Conservation (phyloP, 2,113 vertebrate species). For the Pseudopodoces humilis region DNA sequence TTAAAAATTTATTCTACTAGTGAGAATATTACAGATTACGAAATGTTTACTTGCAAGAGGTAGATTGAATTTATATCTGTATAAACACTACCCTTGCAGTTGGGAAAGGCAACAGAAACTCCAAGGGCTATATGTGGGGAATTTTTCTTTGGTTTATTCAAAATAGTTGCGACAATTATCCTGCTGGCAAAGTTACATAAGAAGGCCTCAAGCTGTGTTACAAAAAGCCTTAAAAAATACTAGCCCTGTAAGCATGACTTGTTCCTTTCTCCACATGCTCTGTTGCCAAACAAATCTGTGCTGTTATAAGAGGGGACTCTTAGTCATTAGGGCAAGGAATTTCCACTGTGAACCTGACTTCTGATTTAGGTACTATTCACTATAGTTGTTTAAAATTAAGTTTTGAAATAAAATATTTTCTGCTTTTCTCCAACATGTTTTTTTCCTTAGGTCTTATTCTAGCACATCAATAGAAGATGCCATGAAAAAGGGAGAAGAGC, state of each 20-base stretch:
- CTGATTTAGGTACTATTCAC: neutral
- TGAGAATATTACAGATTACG: neutral
- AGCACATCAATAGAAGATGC: constrained; percentile 94
- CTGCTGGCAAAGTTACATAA: neutral
- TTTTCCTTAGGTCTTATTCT: constrained; percentile 88
- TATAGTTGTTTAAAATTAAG: neutral
- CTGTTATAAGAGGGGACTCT: neutral
- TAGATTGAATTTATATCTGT: neutral
- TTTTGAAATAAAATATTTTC: neutral
- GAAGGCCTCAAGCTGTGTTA: neutral
- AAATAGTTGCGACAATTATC: neutral
- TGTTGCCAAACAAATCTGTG: neutral
- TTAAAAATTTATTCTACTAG: neutral
- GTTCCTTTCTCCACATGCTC: neutral
- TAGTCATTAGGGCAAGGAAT: neutral
- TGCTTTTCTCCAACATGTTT: neutral
- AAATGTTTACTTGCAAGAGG: neutral
- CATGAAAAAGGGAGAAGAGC: constrained; percentile 91
- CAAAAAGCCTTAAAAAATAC: neutral
- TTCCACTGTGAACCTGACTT: neutral
- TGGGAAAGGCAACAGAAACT: neutral
- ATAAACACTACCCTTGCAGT: neutral
- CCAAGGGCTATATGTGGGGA: neutral
- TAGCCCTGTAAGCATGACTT: neutral
- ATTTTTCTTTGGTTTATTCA: neutral